phyloP scores from a whole-genome alignment of 2,888 invertebrate genomes.

The Drosophila barbarae region DNA sequence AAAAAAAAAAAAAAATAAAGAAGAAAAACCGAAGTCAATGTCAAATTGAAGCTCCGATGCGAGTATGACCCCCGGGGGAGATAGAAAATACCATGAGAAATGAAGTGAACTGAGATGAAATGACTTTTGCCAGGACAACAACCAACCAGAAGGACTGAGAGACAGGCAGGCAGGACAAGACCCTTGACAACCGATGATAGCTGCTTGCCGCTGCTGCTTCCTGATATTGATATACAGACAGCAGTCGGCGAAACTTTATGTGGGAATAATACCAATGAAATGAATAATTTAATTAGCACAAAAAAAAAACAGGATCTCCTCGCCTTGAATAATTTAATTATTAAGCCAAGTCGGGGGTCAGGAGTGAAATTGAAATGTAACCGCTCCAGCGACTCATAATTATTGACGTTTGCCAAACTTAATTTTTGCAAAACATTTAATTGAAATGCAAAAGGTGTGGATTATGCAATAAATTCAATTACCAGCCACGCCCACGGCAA shows the following conservation, averaged over 20 bases:
- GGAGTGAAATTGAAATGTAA: neutral
- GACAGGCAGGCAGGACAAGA: neutral
- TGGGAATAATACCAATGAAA: slow-evolving; percentile 6
- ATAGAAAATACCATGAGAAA: slow-evolving; percentile 37
- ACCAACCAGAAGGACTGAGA: neutral
- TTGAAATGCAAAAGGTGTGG: slow-evolving; percentile 15
- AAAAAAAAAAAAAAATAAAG: neutral
- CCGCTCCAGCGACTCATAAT: neutral
- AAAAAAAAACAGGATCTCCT: neutral
- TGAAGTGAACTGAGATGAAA: slow-evolving; percentile 36
- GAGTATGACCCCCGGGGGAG: slow-evolving; percentile 37
- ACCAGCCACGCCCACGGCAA: slow-evolving; percentile 11
- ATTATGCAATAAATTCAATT: slow-evolving; percentile 30
- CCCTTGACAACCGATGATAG: slow-evolving; percentile 32
- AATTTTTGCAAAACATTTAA: slow-evolving; percentile 9
- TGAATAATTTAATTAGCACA: slow-evolving; percentile 26
- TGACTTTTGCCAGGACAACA: slow-evolving; percentile 40
- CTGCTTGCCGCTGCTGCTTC: no score
- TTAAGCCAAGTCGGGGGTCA: neutral
- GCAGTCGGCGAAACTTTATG: slow-evolving; percentile 14
- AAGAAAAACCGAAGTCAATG: slow-evolving; percentile 22
- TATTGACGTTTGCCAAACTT: neutral
- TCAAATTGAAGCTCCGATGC: slow-evolving; percentile 29
- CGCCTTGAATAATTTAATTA: slow-evolving; percentile 3
- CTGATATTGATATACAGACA: slow-evolving; percentile 26